Evolutionary conservation across 2,113 vertebrate genomes (phyloP), one percentile per base, ranked within the genome.

Genomic region (Pimephales promelas): DNA sequence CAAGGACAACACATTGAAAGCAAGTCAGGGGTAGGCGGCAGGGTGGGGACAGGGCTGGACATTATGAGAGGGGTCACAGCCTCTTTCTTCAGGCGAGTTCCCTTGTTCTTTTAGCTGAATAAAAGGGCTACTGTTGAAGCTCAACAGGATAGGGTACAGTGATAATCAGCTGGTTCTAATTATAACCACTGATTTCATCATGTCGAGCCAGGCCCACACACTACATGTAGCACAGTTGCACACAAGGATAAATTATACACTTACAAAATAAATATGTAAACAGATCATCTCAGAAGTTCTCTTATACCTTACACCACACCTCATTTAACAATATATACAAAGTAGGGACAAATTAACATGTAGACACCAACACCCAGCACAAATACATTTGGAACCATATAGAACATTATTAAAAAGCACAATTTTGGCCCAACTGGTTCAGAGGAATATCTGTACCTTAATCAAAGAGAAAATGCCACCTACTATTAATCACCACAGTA

Each of bases 131-230:
- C 61, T 79, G 83, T 7, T 87, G 62, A 85, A 84, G 75, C 68
- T 79, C 84, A 84, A 59, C 86, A 86, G 82, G 85, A 77, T 77
- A 87, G 85, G 89, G 86, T 79, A 87, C 83, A 91, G 90, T 84
- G 88, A 92, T 92, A 91, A 92, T 90, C 90, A 89, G 86, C 87
- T 76, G 85, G 83, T 87, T 92, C 89, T 92, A 93, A 90, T 92
- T 93, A 93, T 91, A 92, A 89, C 84, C 89, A 90, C 88, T 92
- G 90, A 94, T 89, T 91, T 93, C 92, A 92, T 89, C 89, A 88
- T 91, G 88, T 90, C 82, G 43, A 86, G 90, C 88, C 88, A 92
- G 91, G 88, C 83, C 66, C 45, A 90, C 90, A 90, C 36, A 36
- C 91, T 92, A 89, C 87, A 79, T 79, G 40, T 47, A 79, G 14